Evolutionary conservation across 1,140 invertebrate species (phyloP).

Genomic region (Kradibia gibbosae): DNA sequence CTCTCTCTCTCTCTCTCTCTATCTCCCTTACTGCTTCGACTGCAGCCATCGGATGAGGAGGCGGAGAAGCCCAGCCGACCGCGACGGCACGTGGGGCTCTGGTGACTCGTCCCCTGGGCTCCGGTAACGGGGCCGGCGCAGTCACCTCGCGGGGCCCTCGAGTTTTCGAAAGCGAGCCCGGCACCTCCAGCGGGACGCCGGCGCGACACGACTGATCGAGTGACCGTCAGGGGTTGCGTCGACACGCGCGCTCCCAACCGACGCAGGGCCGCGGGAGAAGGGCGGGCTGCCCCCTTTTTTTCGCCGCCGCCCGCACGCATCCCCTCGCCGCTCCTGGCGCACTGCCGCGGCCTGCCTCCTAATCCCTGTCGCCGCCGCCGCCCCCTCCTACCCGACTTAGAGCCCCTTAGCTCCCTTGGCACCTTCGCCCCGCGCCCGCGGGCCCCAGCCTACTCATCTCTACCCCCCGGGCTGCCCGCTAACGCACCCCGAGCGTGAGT

Average conservation of each 20-base stretch:
- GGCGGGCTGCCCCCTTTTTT: slow-evolving; percentile 50
- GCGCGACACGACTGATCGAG: slow-evolving; percentile 72
- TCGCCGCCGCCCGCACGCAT: not conserved
- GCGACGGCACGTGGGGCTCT: too few species aligned
- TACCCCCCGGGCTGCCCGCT: too few species aligned
- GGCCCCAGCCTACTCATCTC: too few species aligned
- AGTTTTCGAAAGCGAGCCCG: slow-evolving; percentile 11
- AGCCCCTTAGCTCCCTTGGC: too few species aligned
- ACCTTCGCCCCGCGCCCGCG: too few species aligned
- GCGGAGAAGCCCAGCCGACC: not conserved
- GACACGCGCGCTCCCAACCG: slow-evolving; percentile 2
- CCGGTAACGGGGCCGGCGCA: not conserved
- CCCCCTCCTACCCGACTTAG: too few species aligned
- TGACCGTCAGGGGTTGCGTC: slow-evolving; percentile 69
- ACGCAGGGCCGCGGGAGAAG: not conserved
- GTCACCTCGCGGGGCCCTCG: slow-evolving; percentile 10
- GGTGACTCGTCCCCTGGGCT: too few species aligned
- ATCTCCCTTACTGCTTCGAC: too few species aligned
- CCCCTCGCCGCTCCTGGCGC: slow-evolving; percentile 49
- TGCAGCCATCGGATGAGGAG: slow-evolving; percentile 7
- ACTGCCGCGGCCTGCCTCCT: not conserved
- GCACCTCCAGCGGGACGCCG: slow-evolving; percentile 23
- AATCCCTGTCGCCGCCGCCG: not conserved
- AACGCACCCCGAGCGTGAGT: too few species aligned
- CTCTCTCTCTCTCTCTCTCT: too few species aligned